Percentiles rank a stretch among this genome's conserved stretches.
Conservation (phyloP, 2,113 vertebrate species). For the Pelvicachromis taeniatus region DNA sequence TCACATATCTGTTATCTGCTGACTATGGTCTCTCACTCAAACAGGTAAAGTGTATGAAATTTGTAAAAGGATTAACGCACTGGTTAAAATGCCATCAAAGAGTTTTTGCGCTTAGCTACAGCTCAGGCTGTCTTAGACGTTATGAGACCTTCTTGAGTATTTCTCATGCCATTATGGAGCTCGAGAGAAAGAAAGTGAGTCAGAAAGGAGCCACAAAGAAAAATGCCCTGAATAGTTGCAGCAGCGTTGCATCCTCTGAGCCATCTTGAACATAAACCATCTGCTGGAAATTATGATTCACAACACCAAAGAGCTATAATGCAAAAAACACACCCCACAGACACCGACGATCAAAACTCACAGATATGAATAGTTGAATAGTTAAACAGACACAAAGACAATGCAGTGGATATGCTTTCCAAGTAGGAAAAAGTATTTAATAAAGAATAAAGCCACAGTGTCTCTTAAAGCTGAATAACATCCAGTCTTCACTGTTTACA, state of each 20-base stretch:
- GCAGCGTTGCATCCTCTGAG: constrained; percentile 20
- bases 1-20: not conserved
- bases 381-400: not conserved
- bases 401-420: not conserved
- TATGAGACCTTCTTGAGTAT: not conserved
- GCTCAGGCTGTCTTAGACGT: not conserved
- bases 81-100: not conserved
- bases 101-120: not conserved
- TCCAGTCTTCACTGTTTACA: constrained; percentile 21
- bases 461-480: constrained; percentile 22
- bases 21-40: rapidly evolving
- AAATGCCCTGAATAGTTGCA: constrained; percentile 32
- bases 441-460: constrained; percentile 41
- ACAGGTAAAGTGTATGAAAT: not conserved
- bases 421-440: constrained; percentile 36
- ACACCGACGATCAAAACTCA: not conserved
- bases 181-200: not conserved
- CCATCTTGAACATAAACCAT: constrained; percentile 60
- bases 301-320: constrained; percentile 20
- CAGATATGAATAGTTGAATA: not conserved
- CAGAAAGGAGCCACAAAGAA: constrained; percentile 30
- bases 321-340: constrained; percentile 40
- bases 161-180: not conserved
- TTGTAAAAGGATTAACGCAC: not conserved
- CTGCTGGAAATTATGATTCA: constrained; percentile 66